Evolutionary conservation across 2,113 vertebrate genomes (phyloP).

Genomic region (Monopterus albus): DNA sequence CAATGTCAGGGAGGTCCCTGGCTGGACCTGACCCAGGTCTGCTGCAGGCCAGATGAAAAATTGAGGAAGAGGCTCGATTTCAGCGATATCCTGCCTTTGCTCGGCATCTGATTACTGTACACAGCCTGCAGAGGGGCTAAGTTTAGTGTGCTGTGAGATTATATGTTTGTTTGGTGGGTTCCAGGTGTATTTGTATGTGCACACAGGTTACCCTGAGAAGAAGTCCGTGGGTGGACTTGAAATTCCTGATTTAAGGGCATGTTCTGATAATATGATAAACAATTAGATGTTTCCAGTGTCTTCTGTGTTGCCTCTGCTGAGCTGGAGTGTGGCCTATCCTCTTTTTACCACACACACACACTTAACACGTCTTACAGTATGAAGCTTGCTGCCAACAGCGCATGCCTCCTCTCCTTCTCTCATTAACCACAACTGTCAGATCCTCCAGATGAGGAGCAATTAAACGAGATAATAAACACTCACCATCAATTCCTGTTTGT

Average conservation of each 20-base stretch:
- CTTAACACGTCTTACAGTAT: conserved; percentile 56
- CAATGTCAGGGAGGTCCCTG: conserved; percentile 73
- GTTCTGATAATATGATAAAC: conserved; percentile 54
- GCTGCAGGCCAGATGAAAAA: conserved; percentile 80
- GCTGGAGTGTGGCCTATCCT: conserved; percentile 63
- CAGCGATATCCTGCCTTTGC: conserved; percentile 68
- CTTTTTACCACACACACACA: conserved; percentile 29
- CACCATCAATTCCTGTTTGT: conserved; percentile 86
- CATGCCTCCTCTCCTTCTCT: conserved; percentile 81
- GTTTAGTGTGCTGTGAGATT: conserved; percentile 12
- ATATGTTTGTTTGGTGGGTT: conserved; percentile 14
- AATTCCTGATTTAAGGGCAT: conserved; percentile 46
- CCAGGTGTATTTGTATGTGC: conserved; percentile 22
- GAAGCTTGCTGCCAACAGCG: conserved; percentile 77
- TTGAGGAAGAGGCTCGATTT: conserved; percentile 71
- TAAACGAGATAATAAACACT: conserved; percentile 88
- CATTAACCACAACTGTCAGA: conserved; percentile 89
- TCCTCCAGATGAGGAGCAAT: conserved; percentile 88
- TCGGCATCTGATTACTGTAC: conserved; percentile 57
- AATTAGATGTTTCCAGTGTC: conserved; percentile 44
- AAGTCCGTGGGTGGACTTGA: conserved; percentile 31
- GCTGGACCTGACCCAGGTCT: conserved; percentile 61
- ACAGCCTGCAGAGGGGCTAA: conserved; percentile 18
- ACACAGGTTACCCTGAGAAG: conserved; percentile 38
- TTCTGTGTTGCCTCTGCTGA: conserved; percentile 45